These are phyloP conservation scores for Acleris sparsana DNA, from an alignment of 2,888 invertebrate species.

Conservation along the genomic window DNA sequence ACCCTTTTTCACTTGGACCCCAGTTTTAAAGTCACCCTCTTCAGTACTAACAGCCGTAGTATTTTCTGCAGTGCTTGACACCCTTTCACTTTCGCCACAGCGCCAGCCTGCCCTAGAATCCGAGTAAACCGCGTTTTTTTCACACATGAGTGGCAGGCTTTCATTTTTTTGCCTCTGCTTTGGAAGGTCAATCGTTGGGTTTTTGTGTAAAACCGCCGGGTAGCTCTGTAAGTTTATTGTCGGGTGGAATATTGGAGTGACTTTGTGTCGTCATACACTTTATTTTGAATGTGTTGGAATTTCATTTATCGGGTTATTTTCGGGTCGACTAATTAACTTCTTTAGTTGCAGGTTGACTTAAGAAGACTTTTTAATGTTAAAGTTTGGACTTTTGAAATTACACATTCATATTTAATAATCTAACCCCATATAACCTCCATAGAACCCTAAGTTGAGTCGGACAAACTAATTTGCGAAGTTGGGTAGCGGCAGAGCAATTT, in stretches of 20 bases:
- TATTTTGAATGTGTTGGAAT: not conserved
- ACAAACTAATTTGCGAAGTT: too few species aligned
- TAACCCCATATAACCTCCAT: not conserved
- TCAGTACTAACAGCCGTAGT: conserved; percentile 30
- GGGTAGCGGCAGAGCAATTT: too few species aligned
- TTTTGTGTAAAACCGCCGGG: conserved; percentile 38
- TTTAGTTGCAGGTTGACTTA: not conserved
- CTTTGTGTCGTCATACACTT: not conserved
- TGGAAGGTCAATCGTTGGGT: conserved; percentile 49
- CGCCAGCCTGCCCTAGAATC: conserved; percentile 42
- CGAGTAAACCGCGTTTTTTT: conserved; percentile 33
- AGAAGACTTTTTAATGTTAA: too few species aligned
- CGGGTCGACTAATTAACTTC: not conserved
- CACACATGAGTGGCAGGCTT: conserved; percentile 41
- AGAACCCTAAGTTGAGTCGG: too few species aligned
- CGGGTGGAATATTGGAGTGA: not conserved
- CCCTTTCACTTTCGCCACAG: conserved; percentile 68
- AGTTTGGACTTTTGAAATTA: too few species aligned
- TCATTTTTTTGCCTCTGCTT: conserved; percentile 49
- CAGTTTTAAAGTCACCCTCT: not conserved
- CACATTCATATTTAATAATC: too few species aligned
- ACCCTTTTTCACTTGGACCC: not conserved
- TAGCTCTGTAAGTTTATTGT: conserved; percentile 17
- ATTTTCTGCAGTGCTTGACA: conserved; percentile 59
- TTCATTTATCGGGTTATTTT: too few species aligned